Conservation (phyloP, 2,113 vertebrate genomes). For the Numida meleagris region DNA sequence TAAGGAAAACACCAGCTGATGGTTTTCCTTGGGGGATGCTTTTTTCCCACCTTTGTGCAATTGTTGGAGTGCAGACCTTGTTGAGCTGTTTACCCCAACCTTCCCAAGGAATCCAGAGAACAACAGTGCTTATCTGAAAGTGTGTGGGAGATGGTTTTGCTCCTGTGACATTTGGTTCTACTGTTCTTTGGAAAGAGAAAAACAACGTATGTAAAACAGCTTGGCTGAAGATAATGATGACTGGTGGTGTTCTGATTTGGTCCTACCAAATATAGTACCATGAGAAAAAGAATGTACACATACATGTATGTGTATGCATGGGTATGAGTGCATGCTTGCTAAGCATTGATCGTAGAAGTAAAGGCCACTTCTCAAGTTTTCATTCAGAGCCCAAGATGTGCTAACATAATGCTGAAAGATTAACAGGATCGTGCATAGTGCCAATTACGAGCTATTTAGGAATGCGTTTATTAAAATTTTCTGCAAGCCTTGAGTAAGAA, state of each 20-base stretch:
- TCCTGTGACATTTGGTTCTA: conserved; percentile 31
- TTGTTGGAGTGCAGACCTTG: not conserved
- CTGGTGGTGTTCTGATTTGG: not conserved
- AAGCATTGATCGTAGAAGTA: not conserved
- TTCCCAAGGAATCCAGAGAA: conserved; percentile 11
- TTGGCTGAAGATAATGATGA: conserved; percentile 8
- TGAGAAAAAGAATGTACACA: not conserved
- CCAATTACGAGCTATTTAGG: not conserved
- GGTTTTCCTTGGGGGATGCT: not conserved
- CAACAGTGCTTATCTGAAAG: not conserved
- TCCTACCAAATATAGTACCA: not conserved
- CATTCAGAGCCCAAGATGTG: not conserved
- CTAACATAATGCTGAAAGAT: not conserved
- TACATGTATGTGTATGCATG: not conserved
- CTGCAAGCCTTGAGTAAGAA: not conserved
- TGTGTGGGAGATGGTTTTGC: conserved; percentile 9
- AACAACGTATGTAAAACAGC: not conserved
- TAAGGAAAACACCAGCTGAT: not conserved
- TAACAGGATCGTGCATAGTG: not conserved
- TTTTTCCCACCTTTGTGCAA: not conserved
- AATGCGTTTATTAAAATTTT: conserved; percentile 1
- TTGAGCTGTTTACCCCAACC: not conserved
- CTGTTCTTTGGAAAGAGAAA: not conserved
- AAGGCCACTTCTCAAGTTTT: not conserved
- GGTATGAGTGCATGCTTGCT: not conserved